A percentile compares a stretch with the other conserved stretches of the same genome.
phyloP scores from a whole-genome alignment of 2,113 vertebrate genomes.

The Vulpes vulpes region DNA sequence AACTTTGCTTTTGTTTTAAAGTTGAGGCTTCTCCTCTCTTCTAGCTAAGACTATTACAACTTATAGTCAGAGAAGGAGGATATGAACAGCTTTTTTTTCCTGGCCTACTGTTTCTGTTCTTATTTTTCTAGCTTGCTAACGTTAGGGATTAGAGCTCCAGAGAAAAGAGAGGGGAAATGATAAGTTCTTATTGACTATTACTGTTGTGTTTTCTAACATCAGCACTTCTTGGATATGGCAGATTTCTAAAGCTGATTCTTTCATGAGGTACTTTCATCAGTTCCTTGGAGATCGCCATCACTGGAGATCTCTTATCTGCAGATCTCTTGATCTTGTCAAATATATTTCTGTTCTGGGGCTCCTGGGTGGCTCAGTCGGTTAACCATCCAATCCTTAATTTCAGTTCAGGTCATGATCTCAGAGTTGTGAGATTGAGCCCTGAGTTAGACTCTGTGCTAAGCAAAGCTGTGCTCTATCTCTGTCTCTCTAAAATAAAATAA shows the following conservation, averaged over 20 bases:
- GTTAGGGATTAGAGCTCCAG: not conserved
- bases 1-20: not conserved
- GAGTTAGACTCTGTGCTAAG: not conserved
- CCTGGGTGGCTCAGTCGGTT: not conserved
- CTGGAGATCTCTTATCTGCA: not conserved
- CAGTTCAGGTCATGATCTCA: not conserved
- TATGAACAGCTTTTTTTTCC: not conserved
- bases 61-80: not conserved
- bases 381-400: not conserved
- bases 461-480: too few relatives aligned
- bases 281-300: not conserved
- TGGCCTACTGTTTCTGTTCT: not conserved
- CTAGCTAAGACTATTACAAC: not conserved
- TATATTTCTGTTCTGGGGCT: not conserved
- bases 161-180: not conserved
- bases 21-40: not conserved
- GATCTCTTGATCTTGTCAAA: not conserved
- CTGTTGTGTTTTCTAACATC: not conserved
- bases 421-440: not conserved
- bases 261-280: not conserved
- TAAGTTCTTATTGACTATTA: not conserved
- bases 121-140: not conserved
- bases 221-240: not conserved
- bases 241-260: conserved; percentile 8
- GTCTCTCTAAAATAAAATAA: not conserved